Evolutionary conservation across 2,113 vertebrate genomes (phyloP), one percentile per base, ranked within the genome.

Genomic region (Isurus oxyrinchus): DNA sequence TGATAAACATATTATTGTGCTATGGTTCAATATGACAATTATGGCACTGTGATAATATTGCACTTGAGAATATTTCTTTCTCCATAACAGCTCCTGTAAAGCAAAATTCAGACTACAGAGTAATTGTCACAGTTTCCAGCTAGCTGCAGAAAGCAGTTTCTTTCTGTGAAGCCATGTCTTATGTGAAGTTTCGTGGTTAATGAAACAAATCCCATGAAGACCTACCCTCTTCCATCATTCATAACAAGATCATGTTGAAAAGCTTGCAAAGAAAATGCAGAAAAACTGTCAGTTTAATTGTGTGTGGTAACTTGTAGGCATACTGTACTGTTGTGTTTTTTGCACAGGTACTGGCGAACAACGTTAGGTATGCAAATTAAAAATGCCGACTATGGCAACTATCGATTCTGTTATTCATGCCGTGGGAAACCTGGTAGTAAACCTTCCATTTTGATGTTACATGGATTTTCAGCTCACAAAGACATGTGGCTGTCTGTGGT

Each of bases 391-490:
- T 97, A 98, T 0, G 98, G 98, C 16, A 98, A 98, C 96, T 99
- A 99, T 96, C 98, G 98, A 97, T 99, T 99, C 97, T 99, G 99
- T 96, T 99, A 99, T 93, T 98, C 97, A 96, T 98, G 97, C 97
- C 98, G 99, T 4, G 99, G 99, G 86, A 98, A 98, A 25, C 98
- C 98, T 3, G 98, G 98, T 0, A 97, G 97, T 96, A 97, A 97
- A 0, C 99, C 99, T 0, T 98, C 99, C 5, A 96, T 99, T 93
- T 98, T 99, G 95, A 98, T 99, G 98, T 97, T 99, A 44, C 99
- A 99, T 0, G 99, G 99, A 1, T 99, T 99, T 97, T 99, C 99
- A 0, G 98, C 98, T 31, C 98, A 98, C 97, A 99, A 99, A 97
- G 99, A 99, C 97, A 98, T 98, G 98, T 99, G 99, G 98, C 97